Evolutionary conservation across 2,888 invertebrate species (phyloP), one percentile per base, ranked within the genome.

Genomic region (Melanotus villosus): DNA sequence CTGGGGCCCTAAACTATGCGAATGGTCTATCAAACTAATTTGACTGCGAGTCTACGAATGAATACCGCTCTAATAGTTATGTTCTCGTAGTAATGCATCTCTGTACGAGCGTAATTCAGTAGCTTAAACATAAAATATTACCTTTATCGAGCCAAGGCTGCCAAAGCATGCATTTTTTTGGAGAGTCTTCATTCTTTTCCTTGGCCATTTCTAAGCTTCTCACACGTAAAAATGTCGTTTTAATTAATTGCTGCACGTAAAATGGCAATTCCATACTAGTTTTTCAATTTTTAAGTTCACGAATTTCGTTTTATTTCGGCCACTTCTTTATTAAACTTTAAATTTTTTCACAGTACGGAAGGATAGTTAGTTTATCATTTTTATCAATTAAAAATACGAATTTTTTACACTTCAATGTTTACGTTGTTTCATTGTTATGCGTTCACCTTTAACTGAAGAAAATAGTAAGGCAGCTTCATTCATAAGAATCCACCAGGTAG

Each of bases 91-190:
- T n/a, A n/a, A n/a, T n/a, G n/a, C n/a, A n/a, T n/a, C n/a, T n/a
- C n/a, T n/a, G 26, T 7, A 7, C 7, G 26, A 26, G 26, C 26
- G 26, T 26, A 26, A 26, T 26, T 26, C 26, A 7, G 26, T 7
- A n/a, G 26, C 7, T 4, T 23, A 30, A 23, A 23, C 12, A 10
- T 30, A 32, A 52, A 36, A 12, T 34, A 9, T 72, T 82, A 84
- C 84, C 84, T 82, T 75, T 76, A 75, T 82, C 77, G 6, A 84
- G 64, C 85, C 85, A 85, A 3, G 86, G 85, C 73, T 86, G 85
- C 85, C 85, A 85, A 71, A 85, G 83, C 64, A 74, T 65, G 52
- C 64, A 72, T 38, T 67, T 71, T 54, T 73, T 73, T 10, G 64
- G 41, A 9, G 72, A 58, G 19, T 52, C 54, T 41, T 68, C 58